Conservation (phyloP, 2,797 vertebrate genomes). For the Cuniculus paca region DNA sequence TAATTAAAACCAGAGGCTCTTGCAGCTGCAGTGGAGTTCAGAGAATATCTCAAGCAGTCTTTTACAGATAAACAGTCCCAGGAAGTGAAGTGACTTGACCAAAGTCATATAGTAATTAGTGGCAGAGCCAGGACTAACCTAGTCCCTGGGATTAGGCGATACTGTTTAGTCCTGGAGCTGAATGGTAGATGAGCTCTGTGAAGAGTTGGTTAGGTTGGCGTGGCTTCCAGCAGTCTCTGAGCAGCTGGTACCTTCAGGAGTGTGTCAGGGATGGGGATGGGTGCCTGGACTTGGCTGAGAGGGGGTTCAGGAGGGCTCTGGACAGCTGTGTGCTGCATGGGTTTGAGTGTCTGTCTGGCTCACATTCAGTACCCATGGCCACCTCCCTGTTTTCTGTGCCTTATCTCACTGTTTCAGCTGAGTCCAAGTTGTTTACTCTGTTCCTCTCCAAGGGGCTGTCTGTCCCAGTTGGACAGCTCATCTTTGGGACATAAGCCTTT, state of each 20-base stretch:
- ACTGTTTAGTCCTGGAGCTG: slow-evolving; percentile 49
- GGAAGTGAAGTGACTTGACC: slow-evolving; percentile 67
- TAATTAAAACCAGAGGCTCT: slow-evolving; percentile 67
- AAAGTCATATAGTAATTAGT: slow-evolving; percentile 71
- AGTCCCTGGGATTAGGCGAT: slow-evolving; percentile 8
- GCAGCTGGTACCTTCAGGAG: slow-evolving; percentile 59
- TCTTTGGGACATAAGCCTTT: slow-evolving; percentile 80
- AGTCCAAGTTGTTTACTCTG: slow-evolving; percentile 86
- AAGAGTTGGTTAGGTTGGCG: slow-evolving; percentile 39
- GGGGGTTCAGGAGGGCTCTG: slow-evolving; percentile 62
- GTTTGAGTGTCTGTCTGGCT: slow-evolving; percentile 72
- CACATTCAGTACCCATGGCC: slow-evolving; percentile 71
- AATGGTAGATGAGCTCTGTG: background rate
- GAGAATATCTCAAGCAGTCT: slow-evolving; percentile 29
- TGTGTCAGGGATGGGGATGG: slow-evolving; percentile 70
- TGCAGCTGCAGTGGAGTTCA: slow-evolving; percentile 54
- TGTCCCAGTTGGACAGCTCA: slow-evolving; percentile 76
- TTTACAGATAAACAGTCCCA: slow-evolving; percentile 67
- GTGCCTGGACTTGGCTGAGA: slow-evolving; percentile 74
- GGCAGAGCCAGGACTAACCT: slow-evolving; percentile 53
- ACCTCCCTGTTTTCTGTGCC: slow-evolving; percentile 85
- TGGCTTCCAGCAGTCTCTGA: slow-evolving; percentile 60
- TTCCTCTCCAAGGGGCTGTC: slow-evolving; percentile 78
- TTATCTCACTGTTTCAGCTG: slow-evolving; percentile 86
- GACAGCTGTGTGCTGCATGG: slow-evolving; percentile 71